A percentile compares a stretch with the other conserved stretches of the same genome.
Conservation (phyloP, 2,797 vertebrate species). For the Cottoperca gobio region DNA sequence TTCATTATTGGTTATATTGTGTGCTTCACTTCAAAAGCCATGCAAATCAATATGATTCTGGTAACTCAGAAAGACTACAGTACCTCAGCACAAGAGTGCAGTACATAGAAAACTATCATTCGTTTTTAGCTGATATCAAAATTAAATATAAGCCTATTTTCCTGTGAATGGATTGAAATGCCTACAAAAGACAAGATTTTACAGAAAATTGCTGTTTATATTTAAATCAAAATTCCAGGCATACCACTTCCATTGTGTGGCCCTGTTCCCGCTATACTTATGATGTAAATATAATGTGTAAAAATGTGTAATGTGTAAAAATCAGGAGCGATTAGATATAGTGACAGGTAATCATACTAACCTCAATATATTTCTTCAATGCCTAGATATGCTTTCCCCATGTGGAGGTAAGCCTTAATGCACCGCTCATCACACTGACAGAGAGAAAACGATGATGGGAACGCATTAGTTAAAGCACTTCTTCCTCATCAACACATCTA, state of each 20-base stretch:
- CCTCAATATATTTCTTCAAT: constrained; percentile 85
- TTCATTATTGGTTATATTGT: constrained; percentile 25
- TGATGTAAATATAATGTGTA: constrained; percentile 16
- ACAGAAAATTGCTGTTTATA: neutral
- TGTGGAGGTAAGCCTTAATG: constrained; percentile 90
- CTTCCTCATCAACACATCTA: constrained; percentile 28
- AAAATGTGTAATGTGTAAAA: constrained; percentile 6
- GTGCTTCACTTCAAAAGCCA: constrained; percentile 4
- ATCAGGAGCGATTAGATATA: constrained; percentile 10
- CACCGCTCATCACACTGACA: constrained; percentile 89
- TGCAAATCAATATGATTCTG: constrained; percentile 12
- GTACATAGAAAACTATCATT: constrained; percentile 5
- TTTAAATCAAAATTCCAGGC: neutral
- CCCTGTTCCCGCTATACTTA: neutral
- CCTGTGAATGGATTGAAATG: neutral
- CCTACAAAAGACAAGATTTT: neutral
- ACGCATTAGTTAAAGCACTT: constrained; percentile 20
- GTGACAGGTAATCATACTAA: constrained; percentile 66
- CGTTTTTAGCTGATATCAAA: neutral
- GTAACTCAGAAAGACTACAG: neutral
- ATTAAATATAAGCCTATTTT: constrained; percentile 19
- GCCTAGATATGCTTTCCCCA: constrained; percentile 91
- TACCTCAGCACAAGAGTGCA: neutral
- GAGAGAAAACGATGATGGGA: constrained; percentile 43
- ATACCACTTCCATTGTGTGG: neutral